Base-by-base conservation (phyloP, 1,140 invertebrate species). In the Bombus superbus region DNA sequence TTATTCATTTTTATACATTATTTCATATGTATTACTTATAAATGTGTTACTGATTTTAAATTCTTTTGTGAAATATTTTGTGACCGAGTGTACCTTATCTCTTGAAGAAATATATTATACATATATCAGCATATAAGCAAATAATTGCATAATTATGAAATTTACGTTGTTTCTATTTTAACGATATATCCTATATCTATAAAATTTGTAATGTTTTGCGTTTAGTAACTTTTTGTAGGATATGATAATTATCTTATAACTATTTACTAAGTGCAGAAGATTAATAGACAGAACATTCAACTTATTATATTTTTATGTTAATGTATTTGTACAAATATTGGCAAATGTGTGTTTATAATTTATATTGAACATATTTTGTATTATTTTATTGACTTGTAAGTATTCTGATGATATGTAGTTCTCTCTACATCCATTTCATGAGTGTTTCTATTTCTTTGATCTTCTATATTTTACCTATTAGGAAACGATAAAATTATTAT, bases 11-110 rank as follows among this genome's bases (percentile, higher is more conserved):
- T 47, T 15, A 44, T 66, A 28, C 25, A 66, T 15, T 77, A 42
- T 32, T 64, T 66, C 15, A 15, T 78, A 22, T 53, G 18, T 53
- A n/a, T 44, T 32, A 18, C 10, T 28, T 78, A 15, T n/a, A 64
- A 66, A 35, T 35, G 9, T 66, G 22, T 64, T 11, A 15, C 1
- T 57, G 5, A 1, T 28, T 28, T 38, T 40, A n/a, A 32, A 42
- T 64, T 64, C 28, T 64, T 62, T 77, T 64, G 10, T 42, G 8
- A 78, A 18, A 64, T 78, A 78, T 53, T 75, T 75, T 59, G 0
- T 64, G 18, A 53, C 18, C 22, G 5, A 53, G 25, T 15, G 6
- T 64, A 64, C 6, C 1, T 42, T 78, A 25, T 64, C 4, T 32
- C 9, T 78, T 40, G 2, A n/a, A 64, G 28, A 64, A 32, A 22